phyloP scores from a whole-genome alignment of 2,797 vertebrate genomes.

The Pseudopleuronectes americanus region DNA sequence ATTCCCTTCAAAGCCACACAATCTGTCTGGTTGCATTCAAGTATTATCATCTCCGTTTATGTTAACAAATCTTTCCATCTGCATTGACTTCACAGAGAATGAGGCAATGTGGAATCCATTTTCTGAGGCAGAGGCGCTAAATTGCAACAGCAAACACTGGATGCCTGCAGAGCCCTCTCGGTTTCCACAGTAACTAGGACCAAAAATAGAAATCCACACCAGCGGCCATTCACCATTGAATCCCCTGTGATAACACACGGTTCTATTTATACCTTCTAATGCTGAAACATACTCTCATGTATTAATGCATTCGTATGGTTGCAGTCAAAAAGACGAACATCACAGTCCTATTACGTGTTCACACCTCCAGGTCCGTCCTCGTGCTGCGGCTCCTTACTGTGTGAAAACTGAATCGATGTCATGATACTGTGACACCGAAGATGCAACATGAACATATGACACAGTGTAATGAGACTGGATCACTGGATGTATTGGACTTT shows the following conservation, averaged over 20 bases:
- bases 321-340: constrained; percentile 57
- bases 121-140: constrained; percentile 64
- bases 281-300: constrained; percentile 41
- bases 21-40: neutral
- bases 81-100: constrained; percentile 10
- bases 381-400: neutral
- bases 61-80: constrained; percentile 23
- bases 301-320: constrained; percentile 61
- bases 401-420: neutral
- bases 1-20: constrained; percentile 3
- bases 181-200: constrained; percentile 86
- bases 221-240: constrained; percentile 75
- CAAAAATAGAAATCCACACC: constrained; percentile 83
- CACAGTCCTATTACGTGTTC: constrained; percentile 49
- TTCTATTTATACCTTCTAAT: constrained; percentile 77
- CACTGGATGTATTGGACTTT: no score
- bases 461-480: neutral
- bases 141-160: constrained; percentile 73
- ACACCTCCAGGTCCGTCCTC: constrained; percentile 30
- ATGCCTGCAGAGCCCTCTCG: constrained; percentile 73
- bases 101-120: constrained; percentile 37
- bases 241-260: constrained; percentile 69
- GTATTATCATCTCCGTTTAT: constrained; percentile 23
- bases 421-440: neutral
- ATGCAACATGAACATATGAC: neutral